A percentile compares a stretch with the other conserved stretches of the same genome.
Evolutionary conservation across 2,113 vertebrate genomes (phyloP).

Genomic region (Recurvirostra avosetta): DNA sequence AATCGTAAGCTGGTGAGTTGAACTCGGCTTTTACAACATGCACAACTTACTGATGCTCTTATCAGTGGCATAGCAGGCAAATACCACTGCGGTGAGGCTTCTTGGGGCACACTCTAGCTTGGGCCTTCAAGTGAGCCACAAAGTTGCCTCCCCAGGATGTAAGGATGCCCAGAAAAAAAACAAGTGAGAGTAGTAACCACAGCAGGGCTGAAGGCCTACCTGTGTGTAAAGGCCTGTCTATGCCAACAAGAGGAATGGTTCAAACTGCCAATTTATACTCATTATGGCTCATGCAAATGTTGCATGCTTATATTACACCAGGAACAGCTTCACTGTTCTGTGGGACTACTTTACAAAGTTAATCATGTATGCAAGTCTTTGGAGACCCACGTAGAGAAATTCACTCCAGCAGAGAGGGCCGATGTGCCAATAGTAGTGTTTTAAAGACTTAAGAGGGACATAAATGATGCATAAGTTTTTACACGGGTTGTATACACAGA

Average conservation of each 20-base stretch:
- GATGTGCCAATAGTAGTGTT: background rate
- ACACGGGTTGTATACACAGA: background rate
- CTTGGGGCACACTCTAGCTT: background rate
- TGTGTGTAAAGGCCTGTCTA: background rate
- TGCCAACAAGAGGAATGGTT: background rate
- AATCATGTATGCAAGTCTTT: background rate
- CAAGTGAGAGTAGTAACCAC: background rate
- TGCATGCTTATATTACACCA: background rate
- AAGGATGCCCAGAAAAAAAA: background rate
- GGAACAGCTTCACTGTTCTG: background rate
- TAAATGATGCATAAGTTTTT: background rate
- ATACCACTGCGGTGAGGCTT: background rate
- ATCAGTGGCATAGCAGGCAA: background rate
- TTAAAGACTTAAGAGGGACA: background rate
- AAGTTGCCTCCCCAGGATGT: background rate
- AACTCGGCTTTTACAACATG: background rate
- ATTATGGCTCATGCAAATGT: background rate
- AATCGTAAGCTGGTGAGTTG: background rate
- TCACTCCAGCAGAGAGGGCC: background rate
- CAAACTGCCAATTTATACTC: background rate
- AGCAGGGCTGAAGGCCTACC: background rate
- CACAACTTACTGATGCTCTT: background rate
- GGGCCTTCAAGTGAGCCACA: background rate
- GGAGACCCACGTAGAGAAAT: background rate
- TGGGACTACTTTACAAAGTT: background rate